Evolutionary conservation across 2,797 vertebrate species (phyloP), one percentile per base, ranked within the genome.

Genomic region (Tapirus indicus): DNA sequence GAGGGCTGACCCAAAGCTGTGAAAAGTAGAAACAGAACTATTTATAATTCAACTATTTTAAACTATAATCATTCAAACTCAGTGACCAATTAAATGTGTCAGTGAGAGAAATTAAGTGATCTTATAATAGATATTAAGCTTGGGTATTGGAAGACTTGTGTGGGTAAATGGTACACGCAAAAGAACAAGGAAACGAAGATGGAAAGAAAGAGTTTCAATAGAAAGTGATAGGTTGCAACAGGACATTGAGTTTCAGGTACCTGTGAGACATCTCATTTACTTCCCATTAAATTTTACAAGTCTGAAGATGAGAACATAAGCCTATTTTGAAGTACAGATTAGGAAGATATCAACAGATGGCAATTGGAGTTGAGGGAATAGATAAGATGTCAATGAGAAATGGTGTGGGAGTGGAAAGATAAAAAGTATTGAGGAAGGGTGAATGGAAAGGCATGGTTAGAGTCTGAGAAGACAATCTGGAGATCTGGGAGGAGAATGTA

Each of bases 311-410:
- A 84, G 60, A 82, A 94, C 82, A 96, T 69, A 97, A 93, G 41
- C 88, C 71, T 94, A 82, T 91, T 96, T 96, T 94, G 83, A 97
- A 97, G 74, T 86, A 62, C 72, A 79, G 74, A 94, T 95, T 87
- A 96, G 77, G 29, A 93, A 62, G 74, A 83, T 92, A 95, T 87
- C 92, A 95, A 88, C 87, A 95, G 94, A 94, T 92, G 85, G 94
- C 68, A 69, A n/a, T 93, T 85, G 52, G 78, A 92, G 41, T 78
- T 95, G 72, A 77, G 52, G 84, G 82, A 93, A 93, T 71, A 88
- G 88, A 97, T 87, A 94, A 93, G 68, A 89, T 80, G 54, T 78
- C 88, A 97, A 32, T 47, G 56, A 94, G n/a, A 95, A 94, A 93
- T 54, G 21, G 6, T 84, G 75, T 68, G 35, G 78, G 66, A 88